Evolutionary conservation across 2,888 invertebrate genomes (phyloP), one percentile per base, ranked within the genome.

Genomic region (Chloromyia formosa): DNA sequence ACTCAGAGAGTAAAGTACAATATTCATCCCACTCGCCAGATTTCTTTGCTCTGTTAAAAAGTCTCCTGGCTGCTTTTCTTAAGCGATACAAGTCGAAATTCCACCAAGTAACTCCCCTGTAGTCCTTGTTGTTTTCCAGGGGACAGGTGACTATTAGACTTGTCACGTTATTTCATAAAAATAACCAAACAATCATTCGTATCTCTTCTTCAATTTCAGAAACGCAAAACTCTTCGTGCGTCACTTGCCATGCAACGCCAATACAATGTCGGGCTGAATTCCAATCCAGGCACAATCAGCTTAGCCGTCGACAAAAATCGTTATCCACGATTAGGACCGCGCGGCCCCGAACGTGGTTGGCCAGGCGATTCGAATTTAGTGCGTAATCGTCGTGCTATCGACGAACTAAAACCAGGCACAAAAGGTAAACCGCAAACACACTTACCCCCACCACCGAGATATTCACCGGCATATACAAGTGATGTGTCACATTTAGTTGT

Each of bases 151-250:
- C n/a, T n/a, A n/a, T n/a, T n/a, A n/a, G n/a, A n/a, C n/a, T n/a
- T n/a, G n/a, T n/a, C n/a, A n/a, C n/a, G n/a, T n/a, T n/a, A n/a
- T n/a, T n/a, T n/a, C n/a, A n/a, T n/a, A n/a, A n/a, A n/a, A n/a
- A n/a, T n/a, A n/a, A n/a, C n/a, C n/a, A n/a, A n/a, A n/a, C n/a
- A n/a, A n/a, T n/a, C n/a, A n/a, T n/a, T n/a, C n/a, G n/a, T n/a
- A n/a, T n/a, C n/a, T 35, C 27, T 7, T 35, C 27, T 35, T 35
- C 27, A 68, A 69, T 88, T 90, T 76, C 87, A 97, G 96, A 96
- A 96, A 88, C 91, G 96, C 73, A 95, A 95, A 86, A 92, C 92
- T 0, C 86, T 96, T 78, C 89, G 95, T 72, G 93, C 94, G 64
- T 92, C 94, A 0, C 88, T 94, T 79, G 89, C 93, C 80, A 90